Evolutionary conservation across 2,113 vertebrate genomes (phyloP).

Genomic region (Thunnus thynnus): DNA sequence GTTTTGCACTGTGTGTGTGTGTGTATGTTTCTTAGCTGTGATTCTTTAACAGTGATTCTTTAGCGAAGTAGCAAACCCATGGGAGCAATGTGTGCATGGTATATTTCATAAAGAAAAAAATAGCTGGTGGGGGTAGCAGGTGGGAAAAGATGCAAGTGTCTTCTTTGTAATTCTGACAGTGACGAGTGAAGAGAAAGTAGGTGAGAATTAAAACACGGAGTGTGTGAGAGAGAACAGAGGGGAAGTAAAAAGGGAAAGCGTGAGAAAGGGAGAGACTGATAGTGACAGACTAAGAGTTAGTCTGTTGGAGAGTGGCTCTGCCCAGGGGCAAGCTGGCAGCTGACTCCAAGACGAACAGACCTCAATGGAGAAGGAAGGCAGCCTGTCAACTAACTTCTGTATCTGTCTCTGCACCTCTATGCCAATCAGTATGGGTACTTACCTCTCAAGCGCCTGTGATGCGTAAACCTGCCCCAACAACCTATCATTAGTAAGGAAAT

Average conservation of each 20-base stretch:
- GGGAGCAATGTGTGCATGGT: background rate
- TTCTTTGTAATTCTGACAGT: conserved; percentile 11
- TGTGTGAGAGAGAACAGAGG: background rate
- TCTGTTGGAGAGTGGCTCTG: conserved; percentile 41
- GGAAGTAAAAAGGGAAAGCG: background rate
- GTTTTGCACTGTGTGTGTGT: conserved; percentile 9
- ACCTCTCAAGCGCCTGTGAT: conserved; percentile 42
- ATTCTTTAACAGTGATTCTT: conserved; percentile 3
- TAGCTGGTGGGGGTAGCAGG: background rate
- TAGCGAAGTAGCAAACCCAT: conserved; percentile 16
- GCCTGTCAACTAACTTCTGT: conserved; percentile 32
- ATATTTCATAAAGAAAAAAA: conserved; percentile 8
- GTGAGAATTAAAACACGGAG: conserved; percentile 35
- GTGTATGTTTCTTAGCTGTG: background rate
- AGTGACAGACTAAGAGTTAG: conserved; percentile 21
- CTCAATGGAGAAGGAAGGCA: conserved; percentile 26
- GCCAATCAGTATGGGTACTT: conserved; percentile 59
- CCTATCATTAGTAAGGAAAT: conserved; percentile 69
- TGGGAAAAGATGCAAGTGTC: conserved; percentile 1
- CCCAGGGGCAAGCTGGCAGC: conserved; percentile 46
- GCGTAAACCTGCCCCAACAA: conserved; percentile 49
- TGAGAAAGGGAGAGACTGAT: background rate
- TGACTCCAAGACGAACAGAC: conserved; percentile 31
- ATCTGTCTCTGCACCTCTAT: conserved; percentile 41
- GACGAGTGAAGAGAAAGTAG: conserved; percentile 19